Conservation (phyloP, 30 jellyfish, hydroid and myxozoan species). For the Pelagia noctiluca region DNA sequence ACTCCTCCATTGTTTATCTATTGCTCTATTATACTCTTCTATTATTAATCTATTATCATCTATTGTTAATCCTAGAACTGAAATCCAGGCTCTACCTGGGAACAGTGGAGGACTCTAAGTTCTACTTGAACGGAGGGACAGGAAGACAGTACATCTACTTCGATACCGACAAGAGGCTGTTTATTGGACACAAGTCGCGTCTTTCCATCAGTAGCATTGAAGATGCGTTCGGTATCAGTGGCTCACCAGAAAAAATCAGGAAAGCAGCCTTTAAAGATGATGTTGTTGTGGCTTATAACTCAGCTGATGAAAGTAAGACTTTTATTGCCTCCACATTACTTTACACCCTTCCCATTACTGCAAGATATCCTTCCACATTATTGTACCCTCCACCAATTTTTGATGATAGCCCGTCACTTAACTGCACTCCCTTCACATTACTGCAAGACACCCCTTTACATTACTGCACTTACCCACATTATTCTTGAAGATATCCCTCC, state of each 20-base stretch:
- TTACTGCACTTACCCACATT: no score
- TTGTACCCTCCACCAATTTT: no score
- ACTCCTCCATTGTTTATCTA: no score
- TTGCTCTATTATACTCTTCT: no score
- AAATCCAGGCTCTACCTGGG: conserved; percentile 39
- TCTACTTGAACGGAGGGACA: conserved; percentile 25
- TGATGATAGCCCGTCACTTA: no score
- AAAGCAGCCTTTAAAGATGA: conserved; percentile 5
- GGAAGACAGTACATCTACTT: conserved; percentile 26
- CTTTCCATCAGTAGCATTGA: conserved; percentile 5
- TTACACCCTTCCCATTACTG: no score
- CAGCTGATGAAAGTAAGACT: conserved; percentile 19
- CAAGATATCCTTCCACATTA: no score
- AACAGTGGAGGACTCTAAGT: neutral
- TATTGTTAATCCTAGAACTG: conserved; percentile 8
- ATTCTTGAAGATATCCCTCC: no score
- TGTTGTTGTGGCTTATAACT: conserved; percentile 25
- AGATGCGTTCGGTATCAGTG: conserved; percentile 13
- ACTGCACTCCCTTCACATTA: no score
- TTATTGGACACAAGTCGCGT: conserved; percentile 13
- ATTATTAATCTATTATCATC: no score
- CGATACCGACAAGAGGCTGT: neutral
- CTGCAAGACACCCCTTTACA: no score
- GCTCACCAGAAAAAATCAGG: neutral
- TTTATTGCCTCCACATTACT: no score